Evolutionary conservation across 2,797 vertebrate genomes (phyloP).

Genomic region (Trachops cirrhosus): DNA sequence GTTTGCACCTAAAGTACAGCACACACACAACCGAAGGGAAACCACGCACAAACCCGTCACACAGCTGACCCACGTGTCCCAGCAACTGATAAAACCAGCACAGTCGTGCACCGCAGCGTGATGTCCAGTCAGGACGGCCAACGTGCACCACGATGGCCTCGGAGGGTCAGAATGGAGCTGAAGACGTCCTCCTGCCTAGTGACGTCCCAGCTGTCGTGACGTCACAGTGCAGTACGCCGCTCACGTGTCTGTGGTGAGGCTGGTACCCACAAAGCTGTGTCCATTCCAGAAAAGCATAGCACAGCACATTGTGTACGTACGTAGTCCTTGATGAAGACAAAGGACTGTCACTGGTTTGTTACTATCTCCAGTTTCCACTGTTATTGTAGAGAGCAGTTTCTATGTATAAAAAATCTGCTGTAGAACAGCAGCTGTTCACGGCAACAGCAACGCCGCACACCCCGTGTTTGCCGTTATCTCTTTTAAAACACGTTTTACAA

Average conservation of each 20-base stretch:
- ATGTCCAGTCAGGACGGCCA: not conserved
- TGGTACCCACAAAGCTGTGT: not conserved
- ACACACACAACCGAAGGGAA: not conserved
- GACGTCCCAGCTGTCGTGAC: not conserved
- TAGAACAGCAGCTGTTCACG: not conserved
- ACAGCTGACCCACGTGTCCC: not conserved
- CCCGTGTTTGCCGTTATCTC: not conserved
- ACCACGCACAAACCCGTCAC: not conserved
- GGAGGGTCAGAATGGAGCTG: not conserved
- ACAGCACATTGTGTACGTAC: not conserved
- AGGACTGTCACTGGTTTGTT: not conserved
- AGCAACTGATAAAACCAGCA: not conserved
- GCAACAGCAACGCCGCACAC: not conserved
- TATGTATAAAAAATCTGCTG: not conserved
- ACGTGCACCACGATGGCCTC: not conserved
- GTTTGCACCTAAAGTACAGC: not conserved
- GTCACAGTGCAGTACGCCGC: not conserved
- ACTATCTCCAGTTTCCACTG: not conserved
- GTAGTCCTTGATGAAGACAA: not conserved
- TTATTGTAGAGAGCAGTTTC: no score
- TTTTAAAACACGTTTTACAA: not conserved
- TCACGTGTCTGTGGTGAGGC: not conserved
- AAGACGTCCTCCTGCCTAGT: not conserved
- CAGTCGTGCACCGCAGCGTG: not conserved
- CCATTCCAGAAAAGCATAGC: not conserved